phyloP scores from a whole-genome alignment of 2,113 vertebrate genomes.

The Pleuronectes platessa region DNA sequence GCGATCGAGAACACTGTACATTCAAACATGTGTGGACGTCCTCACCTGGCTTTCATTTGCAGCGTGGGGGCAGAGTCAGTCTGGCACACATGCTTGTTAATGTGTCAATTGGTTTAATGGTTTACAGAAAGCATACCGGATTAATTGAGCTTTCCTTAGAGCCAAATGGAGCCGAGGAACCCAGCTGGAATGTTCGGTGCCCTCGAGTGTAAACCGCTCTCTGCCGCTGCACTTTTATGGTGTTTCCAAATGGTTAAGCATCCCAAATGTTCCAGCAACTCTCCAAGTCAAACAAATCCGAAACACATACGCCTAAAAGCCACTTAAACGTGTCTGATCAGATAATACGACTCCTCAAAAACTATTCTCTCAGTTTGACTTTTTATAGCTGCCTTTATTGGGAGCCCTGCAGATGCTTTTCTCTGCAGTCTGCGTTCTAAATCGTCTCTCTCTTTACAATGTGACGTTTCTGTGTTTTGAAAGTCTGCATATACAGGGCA shows the following conservation, averaged over 20 bases:
- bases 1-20: neutral
- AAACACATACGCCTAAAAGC: conserved; percentile 36
- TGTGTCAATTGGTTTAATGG: conserved; percentile 75
- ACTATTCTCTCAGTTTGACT: conserved; percentile 15
- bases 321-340: conserved; percentile 35
- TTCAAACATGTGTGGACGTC: neutral
- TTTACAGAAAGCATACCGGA: conserved; percentile 72
- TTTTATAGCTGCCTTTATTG: conserved; percentile 39
- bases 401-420: conserved; percentile 17
- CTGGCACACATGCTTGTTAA: conserved; percentile 73
- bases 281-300: conserved; percentile 52
- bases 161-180: conserved; percentile 25
- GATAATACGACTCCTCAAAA: conserved; percentile 34
- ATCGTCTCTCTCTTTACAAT: conserved; percentile 27
- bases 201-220: conserved; percentile 29
- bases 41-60: conserved; percentile 72
- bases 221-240: conserved; percentile 53
- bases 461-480: neutral
- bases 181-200: conserved; percentile 47
- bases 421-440: conserved; percentile 32
- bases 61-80: conserved; percentile 35
- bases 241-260: conserved; percentile 59
- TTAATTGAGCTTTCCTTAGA: conserved; percentile 57
- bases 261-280: conserved; percentile 47
- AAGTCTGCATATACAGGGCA: conserved; percentile 1